These are phyloP conservation scores for Diplodus puntazzo DNA, from an alignment of 2,797 vertebrate species.

Conservation along the genomic window DNA sequence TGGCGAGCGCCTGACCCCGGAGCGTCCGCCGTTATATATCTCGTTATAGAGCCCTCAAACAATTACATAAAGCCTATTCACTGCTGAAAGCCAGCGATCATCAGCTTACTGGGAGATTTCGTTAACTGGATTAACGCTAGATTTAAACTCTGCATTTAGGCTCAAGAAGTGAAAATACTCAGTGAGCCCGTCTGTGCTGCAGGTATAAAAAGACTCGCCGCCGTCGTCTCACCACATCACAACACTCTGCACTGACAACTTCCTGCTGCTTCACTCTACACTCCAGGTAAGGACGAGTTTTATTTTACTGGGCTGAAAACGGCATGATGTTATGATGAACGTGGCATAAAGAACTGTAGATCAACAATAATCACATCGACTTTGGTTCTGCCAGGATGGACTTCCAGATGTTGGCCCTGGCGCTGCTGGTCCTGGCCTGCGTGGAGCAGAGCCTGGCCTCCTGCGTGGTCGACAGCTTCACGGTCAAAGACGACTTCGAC, in stretches of 20 bases:
- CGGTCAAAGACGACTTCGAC: slow-evolving; percentile 91
- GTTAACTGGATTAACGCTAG: slow-evolving; percentile 88
- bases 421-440: slow-evolving; percentile 82
- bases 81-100: slow-evolving; percentile 65
- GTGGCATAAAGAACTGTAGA: too few species aligned
- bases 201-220: slow-evolving; percentile 85
- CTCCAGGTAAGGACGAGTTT: slow-evolving; percentile 62
- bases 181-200: slow-evolving; percentile 75
- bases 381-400: slow-evolving; percentile 84
- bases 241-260: slow-evolving; percentile 33
- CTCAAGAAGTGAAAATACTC: slow-evolving; percentile 86
- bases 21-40: slow-evolving; percentile 49
- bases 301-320: not conserved
- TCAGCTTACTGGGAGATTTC: slow-evolving; percentile 82
- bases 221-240: slow-evolving; percentile 49
- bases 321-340: not conserved
- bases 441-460: slow-evolving; percentile 85
- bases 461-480: slow-evolving; percentile 90
- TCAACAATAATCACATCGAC: not conserved
- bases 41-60: slow-evolving; percentile 54
- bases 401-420: slow-evolving; percentile 80
- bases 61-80: slow-evolving; percentile 78
- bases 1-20: not conserved
- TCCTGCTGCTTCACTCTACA: slow-evolving; percentile 23
- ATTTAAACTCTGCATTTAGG: slow-evolving; percentile 88